Evolutionary conservation across 2,888 invertebrate genomes (phyloP).

Genomic region (Agonopterix arenella): DNA sequence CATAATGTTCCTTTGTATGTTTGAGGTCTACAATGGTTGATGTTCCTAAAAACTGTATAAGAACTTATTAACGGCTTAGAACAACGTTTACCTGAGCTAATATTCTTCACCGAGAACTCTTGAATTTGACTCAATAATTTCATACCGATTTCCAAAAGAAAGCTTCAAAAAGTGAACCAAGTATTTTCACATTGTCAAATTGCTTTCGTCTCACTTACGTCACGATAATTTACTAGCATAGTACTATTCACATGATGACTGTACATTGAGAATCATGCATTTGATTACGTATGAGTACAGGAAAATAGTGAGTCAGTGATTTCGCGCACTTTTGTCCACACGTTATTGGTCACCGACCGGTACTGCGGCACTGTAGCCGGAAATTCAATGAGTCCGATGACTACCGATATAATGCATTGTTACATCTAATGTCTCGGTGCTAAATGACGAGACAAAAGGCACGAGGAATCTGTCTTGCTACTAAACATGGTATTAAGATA

Average conservation of each 20-base stretch:
- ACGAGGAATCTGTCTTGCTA: too few species aligned
- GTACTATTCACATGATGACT: constrained; percentile 19
- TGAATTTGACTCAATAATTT: too few species aligned
- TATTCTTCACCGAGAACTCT: too few species aligned
- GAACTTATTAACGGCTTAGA: too few species aligned
- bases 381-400: constrained; percentile 17
- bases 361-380: constrained; percentile 22
- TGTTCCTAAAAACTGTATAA: too few species aligned
- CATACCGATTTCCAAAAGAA: constrained; percentile 16
- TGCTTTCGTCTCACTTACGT: constrained; percentile 13
- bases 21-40: too few species aligned
- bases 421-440: constrained; percentile 1
- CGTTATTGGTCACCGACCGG: constrained; percentile 46
- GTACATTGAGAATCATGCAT: constrained; percentile 23
- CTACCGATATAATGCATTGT: constrained; percentile 2
- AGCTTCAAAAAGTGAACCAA: constrained; percentile 8
- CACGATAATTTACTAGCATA: constrained; percentile 1
- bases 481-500: too few species aligned
- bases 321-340: constrained; percentile 68
- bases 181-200: constrained; percentile 4
- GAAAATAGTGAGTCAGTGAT: constrained; percentile 58
- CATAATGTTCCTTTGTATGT: too few species aligned
- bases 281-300: constrained; percentile 36
- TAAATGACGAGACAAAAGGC: too few species aligned
- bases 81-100: too few species aligned